Conservation (phyloP, 2,113 vertebrate genomes). For the Amphilophus citrinellus region DNA sequence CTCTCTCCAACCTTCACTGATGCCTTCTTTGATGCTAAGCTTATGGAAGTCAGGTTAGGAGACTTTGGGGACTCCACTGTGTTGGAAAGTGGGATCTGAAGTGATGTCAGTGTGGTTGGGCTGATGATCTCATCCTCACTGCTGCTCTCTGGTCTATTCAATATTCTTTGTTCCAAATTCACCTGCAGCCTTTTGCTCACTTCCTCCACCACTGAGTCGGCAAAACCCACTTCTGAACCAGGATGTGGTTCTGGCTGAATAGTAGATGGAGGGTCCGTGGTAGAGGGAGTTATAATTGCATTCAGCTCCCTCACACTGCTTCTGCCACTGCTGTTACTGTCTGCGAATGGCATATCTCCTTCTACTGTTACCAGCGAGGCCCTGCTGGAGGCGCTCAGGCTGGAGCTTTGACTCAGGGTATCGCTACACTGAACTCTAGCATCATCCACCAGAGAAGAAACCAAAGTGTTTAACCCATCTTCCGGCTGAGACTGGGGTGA, state of each 20-base stretch:
- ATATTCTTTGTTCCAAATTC: constrained; percentile 63
- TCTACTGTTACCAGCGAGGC: constrained; percentile 38
- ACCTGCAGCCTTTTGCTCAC: constrained; percentile 73
- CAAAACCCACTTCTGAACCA: constrained; percentile 11
- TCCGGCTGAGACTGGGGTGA: not conserved
- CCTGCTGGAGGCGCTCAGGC: constrained; percentile 39
- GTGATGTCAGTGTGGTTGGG: constrained; percentile 15
- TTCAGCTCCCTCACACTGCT: constrained; percentile 74
- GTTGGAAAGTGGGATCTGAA: constrained; percentile 44
- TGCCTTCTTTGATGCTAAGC: constrained; percentile 60
- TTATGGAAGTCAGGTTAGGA: constrained; percentile 52
- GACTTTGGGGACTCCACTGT: constrained; percentile 44
- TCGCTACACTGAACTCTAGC: not conserved
- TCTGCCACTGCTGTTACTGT: constrained; percentile 73
- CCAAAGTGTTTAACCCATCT: constrained; percentile 45
- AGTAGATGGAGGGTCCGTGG: not conserved
- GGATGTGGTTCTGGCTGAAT: not conserved
- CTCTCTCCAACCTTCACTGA: constrained; percentile 53
- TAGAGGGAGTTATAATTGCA: constrained; percentile 15
- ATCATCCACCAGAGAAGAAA: not conserved
- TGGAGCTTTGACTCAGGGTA: constrained; percentile 50
- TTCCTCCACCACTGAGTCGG: constrained; percentile 69
- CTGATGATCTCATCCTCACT: not conserved
- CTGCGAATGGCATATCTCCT: constrained; percentile 72
- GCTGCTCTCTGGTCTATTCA: not conserved